Percentiles rank a stretch among this genome's conserved stretches.
phyloP scores from a whole-genome alignment of 2,113 vertebrate species.

The Lagopus muta region DNA sequence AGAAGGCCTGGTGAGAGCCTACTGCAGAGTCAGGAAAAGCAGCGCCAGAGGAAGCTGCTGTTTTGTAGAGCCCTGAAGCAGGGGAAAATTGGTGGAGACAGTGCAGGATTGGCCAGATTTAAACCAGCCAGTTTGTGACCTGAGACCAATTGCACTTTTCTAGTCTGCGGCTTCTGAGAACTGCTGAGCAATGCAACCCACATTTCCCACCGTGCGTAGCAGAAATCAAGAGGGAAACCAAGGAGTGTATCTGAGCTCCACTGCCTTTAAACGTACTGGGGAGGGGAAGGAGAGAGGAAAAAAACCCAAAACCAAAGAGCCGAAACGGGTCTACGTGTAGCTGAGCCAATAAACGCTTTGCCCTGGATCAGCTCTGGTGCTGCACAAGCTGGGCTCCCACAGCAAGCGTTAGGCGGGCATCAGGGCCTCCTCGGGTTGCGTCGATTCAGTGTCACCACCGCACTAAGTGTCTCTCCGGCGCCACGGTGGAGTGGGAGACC shows the following conservation, averaged over 20 bases:
- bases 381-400: constrained; percentile 96
- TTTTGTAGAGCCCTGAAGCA: not conserved
- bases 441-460: too few species aligned
- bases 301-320: too few species aligned
- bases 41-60: not conserved
- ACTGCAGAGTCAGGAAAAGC: too few species aligned
- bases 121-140: too few species aligned
- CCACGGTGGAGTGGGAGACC: not conserved
- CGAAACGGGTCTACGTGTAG: constrained; percentile 75
- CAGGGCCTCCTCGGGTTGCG: constrained; percentile 78
- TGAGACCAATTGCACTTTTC: not conserved
- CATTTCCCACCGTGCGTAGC: too few species aligned
- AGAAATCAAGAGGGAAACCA: too few species aligned
- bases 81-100: too few species aligned
- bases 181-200: accelerated
- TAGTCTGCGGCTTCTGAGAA: not conserved
- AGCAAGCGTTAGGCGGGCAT: constrained; percentile 91
- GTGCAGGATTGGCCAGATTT: too few species aligned
- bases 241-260: not conserved
- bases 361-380: constrained; percentile 96
- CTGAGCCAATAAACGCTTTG: constrained; percentile 94
- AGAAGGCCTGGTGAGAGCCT: too few species aligned
- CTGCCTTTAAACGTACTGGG: not conserved
- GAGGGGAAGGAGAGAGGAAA: too few species aligned
- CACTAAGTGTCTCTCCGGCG: too few species aligned